Evolutionary conservation across 35 echinoderm and acorn worm species (phyloP).

Genomic region (Eucidaris tribuloides): DNA sequence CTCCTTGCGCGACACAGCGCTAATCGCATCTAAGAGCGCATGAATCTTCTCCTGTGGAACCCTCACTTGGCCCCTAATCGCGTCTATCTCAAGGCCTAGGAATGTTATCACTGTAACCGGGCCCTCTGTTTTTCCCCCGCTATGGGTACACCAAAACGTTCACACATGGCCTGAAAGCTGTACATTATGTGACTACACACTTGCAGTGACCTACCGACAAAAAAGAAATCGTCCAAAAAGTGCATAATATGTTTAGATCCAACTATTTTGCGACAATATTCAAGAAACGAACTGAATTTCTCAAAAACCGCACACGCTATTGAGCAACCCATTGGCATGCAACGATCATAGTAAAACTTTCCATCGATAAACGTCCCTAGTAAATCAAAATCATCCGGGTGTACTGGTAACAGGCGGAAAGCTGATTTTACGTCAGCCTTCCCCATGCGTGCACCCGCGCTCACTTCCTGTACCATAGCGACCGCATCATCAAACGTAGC

Average conservation of each 20-base stretch:
- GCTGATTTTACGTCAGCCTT: background rate
- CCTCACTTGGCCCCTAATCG: background rate
- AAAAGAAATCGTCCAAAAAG: conserved; percentile 28
- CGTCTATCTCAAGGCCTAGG: conserved; percentile 23
- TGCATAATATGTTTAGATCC: background rate
- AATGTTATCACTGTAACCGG: conserved; percentile 8
- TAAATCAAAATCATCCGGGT: background rate
- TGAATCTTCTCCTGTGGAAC: background rate
- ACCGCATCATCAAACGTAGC: background rate
- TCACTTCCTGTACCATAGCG: background rate
- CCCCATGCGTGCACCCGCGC: background rate
- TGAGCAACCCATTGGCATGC: conserved; percentile 2
- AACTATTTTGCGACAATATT: background rate
- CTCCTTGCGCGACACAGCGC: background rate
- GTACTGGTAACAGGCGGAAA: background rate
- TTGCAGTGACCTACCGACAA: background rate
- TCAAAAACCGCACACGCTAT: background rate
- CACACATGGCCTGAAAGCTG: background rate
- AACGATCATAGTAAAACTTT: background rate
- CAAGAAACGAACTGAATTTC: background rate
- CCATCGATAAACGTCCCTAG: background rate
- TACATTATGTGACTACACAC: background rate
- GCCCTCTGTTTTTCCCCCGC: conserved; percentile 21
- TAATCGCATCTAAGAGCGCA: background rate
- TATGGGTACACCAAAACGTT: background rate